Conservation (phyloP, 2,888 invertebrate genomes). For the Spodoptera littoralis region DNA sequence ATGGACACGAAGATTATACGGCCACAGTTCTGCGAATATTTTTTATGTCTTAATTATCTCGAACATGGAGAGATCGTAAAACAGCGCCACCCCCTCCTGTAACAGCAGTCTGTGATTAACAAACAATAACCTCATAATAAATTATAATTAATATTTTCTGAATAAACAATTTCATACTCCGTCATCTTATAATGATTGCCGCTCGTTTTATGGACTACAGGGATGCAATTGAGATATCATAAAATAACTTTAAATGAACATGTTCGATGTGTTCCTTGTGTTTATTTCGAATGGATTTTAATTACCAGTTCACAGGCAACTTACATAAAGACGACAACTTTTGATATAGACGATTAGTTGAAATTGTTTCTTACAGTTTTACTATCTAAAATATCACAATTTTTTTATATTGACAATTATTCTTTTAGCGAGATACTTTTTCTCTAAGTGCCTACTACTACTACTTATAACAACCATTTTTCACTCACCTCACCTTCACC, state of each 20-base stretch:
- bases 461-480: too few species aligned
- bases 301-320: too few species aligned
- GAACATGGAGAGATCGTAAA: constrained; percentile 60
- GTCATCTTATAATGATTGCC: constrained; percentile 35
- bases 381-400: too few species aligned
- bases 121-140: constrained; percentile 75
- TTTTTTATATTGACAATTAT: too few species aligned
- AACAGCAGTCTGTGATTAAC: constrained; percentile 64
- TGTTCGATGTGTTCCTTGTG: constrained; percentile 3
- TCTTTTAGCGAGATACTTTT: too few species aligned
- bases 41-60: constrained; percentile 77
- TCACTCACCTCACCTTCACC: too few species aligned
- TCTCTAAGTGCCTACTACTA: too few species aligned
- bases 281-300: background rate
- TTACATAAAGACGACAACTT: too few species aligned
- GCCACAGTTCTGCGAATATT: constrained; percentile 63
- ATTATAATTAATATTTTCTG: constrained; percentile 70
- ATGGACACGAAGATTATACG: constrained; percentile 45
- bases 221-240: constrained; percentile 21
- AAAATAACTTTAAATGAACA: constrained; percentile 13
- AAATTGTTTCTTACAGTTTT: too few species aligned
- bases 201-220: constrained; percentile 41
- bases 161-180: constrained; percentile 60
- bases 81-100: constrained; percentile 47
- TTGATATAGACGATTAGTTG: too few species aligned